phyloP scores from a whole-genome alignment of 2,888 invertebrate genomes.

The Therioaphis trifolii region DNA sequence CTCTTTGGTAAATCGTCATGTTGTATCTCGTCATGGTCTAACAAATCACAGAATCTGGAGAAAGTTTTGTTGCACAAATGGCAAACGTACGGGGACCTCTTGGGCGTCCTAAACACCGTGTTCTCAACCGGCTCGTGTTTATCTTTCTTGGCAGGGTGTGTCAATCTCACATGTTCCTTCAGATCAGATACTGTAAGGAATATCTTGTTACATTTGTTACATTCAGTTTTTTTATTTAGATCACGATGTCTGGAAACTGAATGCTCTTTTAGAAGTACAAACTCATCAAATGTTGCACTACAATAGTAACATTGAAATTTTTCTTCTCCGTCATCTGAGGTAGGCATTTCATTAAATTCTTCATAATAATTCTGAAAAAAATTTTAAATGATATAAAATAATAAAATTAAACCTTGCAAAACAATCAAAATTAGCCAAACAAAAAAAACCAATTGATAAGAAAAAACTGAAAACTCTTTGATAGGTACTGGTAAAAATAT shows the following conservation, averaged over 20 bases:
- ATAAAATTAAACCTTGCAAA: too few relatives aligned
- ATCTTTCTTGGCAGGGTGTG: slow-evolving; percentile 33
- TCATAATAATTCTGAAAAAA: slow-evolving; percentile 27
- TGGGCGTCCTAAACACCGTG: not conserved
- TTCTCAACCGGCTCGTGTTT: not conserved
- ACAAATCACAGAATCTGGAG: slow-evolving; percentile 64
- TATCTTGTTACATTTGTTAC: slow-evolving; percentile 58
- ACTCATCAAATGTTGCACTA: slow-evolving; percentile 56
- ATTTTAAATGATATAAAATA: not conserved
- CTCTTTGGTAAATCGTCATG: slow-evolving; percentile 63
- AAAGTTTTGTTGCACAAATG: slow-evolving; percentile 63
- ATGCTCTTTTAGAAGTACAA: slow-evolving; percentile 55
- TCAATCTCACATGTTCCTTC: slow-evolving; percentile 25
- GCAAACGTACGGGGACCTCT: slow-evolving; percentile 53
- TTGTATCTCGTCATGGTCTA: slow-evolving; percentile 63
- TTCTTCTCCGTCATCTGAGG: slow-evolving; percentile 35
- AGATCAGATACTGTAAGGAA: slow-evolving; percentile 44
- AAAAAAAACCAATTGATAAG: too few relatives aligned
- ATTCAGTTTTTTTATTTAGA: slow-evolving; percentile 58
- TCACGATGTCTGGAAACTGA: slow-evolving; percentile 55
- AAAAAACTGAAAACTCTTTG: too few relatives aligned
- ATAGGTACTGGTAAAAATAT: too few relatives aligned
- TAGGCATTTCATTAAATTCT: slow-evolving; percentile 5
- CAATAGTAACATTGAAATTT: slow-evolving; percentile 61
- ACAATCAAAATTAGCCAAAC: too few relatives aligned